Conservation (phyloP, 2,113 vertebrate genomes). For the Enhydra lutris region DNA sequence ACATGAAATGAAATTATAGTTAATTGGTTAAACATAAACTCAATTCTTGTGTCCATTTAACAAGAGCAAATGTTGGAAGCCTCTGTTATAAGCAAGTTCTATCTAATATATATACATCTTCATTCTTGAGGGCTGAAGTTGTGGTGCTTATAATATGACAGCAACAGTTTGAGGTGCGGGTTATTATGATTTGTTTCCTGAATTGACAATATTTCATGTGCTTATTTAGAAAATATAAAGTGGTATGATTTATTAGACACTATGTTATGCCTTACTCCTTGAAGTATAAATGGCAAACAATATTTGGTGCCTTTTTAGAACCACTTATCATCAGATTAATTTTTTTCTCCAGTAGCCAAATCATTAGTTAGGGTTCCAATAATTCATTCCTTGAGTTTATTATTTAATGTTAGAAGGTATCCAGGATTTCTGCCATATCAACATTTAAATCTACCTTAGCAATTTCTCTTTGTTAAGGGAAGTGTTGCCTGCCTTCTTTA, state of each 20-base stretch:
- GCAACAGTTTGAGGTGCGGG: background rate
- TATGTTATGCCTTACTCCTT: background rate
- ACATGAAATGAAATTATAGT: background rate
- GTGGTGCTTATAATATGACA: background rate
- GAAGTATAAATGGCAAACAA: conserved; percentile 1
- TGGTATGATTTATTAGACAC: background rate
- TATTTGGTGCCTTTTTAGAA: background rate
- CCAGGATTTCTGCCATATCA: background rate
- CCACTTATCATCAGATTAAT: background rate
- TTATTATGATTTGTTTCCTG: background rate
- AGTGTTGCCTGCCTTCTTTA: background rate
- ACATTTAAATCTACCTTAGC: background rate
- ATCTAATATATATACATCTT: background rate
- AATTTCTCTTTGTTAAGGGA: background rate
- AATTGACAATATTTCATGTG: background rate
- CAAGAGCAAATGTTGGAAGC: background rate
- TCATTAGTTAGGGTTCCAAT: background rate
- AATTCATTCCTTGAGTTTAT: background rate
- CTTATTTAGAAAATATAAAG: conserved; percentile 2
- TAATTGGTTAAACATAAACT: background rate
- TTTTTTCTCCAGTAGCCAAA: background rate
- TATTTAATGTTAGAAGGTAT: background rate
- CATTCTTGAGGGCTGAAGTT: background rate
- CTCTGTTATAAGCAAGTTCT: background rate
- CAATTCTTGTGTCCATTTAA: background rate